phyloP scores from a whole-genome alignment of 2,113 vertebrate genomes.

The Tachuris rubrigastra region DNA sequence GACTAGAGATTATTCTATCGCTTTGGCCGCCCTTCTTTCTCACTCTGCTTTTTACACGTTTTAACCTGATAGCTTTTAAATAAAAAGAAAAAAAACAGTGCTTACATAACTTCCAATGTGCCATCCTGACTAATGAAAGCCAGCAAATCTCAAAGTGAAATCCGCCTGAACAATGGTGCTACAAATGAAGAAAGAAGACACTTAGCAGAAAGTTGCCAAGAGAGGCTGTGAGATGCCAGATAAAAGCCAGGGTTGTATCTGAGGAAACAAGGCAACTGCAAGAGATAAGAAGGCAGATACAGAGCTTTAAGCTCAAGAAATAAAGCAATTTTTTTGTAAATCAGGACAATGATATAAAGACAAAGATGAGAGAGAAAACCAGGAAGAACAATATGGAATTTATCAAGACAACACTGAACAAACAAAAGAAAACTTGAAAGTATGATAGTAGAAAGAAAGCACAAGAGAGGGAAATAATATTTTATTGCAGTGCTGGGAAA shows the following conservation, averaged over 20 bases:
- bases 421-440: slow-evolving; percentile 45
- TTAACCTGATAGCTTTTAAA: not conserved
- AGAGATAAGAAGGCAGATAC: slow-evolving; percentile 4
- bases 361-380: slow-evolving; percentile 9
- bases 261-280: slow-evolving; percentile 25
- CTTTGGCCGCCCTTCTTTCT: not conserved
- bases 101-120: not conserved
- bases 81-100: not conserved
- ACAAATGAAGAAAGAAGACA: slow-evolving; percentile 18
- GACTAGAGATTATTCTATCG: not conserved
- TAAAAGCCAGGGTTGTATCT: slow-evolving; percentile 19
- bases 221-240: slow-evolving; percentile 29
- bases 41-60: not conserved
- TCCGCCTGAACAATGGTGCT: not conserved
- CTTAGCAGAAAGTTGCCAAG: slow-evolving; percentile 43
- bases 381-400: slow-evolving; percentile 37
- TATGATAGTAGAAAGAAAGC: not conserved
- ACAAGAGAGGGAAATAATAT: slow-evolving; percentile 9
- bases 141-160: not conserved
- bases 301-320: slow-evolving; percentile 33
- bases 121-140: not conserved
- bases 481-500: slow-evolving; percentile 15
- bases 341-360: not conserved
- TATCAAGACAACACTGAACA: slow-evolving; percentile 29
- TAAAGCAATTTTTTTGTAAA: slow-evolving; percentile 32